Evolutionary conservation across 2,113 vertebrate genomes (phyloP).

Genomic region (Brachirus orientalis): DNA sequence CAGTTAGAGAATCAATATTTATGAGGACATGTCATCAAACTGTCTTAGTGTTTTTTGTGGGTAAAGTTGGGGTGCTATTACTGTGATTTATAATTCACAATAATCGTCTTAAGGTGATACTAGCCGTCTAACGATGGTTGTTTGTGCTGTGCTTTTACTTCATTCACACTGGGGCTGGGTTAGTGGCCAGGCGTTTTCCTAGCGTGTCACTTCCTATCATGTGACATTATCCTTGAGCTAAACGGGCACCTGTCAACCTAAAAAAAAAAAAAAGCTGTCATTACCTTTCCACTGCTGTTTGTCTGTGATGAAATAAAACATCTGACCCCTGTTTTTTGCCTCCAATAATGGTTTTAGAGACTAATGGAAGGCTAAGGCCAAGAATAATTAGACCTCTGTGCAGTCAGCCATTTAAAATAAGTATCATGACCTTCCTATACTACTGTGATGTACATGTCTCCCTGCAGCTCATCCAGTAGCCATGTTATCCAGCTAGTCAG

Average conservation of each 20-base stretch:
- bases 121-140: conserved; percentile 30
- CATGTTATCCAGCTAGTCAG: conserved; percentile 41
- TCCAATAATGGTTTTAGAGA: conserved; percentile 33
- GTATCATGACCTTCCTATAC: conserved; percentile 56
- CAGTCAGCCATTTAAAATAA: conserved; percentile 56
- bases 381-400: conserved; percentile 68
- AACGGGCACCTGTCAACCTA: conserved; percentile 38
- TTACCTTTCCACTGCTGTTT: too few species aligned
- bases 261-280: too few species aligned
- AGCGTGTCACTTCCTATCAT: conserved; percentile 71
- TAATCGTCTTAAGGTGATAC: conserved; percentile 16
- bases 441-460: conserved; percentile 38
- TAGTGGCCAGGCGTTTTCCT: conserved; percentile 58
- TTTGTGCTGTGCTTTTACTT: conserved; percentile 44
- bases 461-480: conserved; percentile 40
- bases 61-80: conserved; percentile 20
- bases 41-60: conserved; percentile 33
- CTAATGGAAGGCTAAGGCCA: conserved; percentile 46
- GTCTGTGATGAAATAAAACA: too few species aligned
- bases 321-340: too few species aligned
- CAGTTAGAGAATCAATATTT: conserved; percentile 54
- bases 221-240: conserved; percentile 70
- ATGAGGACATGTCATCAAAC: conserved; percentile 52
- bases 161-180: conserved; percentile 52
- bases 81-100: conserved; percentile 60